Evolutionary conservation across 1,140 invertebrate species (phyloP).

Genomic region (Drosophila littoralis): DNA sequence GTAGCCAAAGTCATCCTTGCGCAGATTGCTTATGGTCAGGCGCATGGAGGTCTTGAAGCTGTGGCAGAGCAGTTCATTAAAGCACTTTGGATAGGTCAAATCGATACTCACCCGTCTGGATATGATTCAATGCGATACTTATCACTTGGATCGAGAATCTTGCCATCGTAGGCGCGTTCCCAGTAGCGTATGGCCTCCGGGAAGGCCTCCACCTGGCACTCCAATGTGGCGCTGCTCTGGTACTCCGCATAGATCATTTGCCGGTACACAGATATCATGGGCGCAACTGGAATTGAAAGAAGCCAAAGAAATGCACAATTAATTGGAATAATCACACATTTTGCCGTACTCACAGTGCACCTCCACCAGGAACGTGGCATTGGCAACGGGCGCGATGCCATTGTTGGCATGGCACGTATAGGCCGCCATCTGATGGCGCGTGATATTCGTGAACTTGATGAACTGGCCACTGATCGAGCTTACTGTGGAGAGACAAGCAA

Average conservation of each 20-base stretch:
- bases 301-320: no score
- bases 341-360: conserved; percentile 92
- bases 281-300: conserved; percentile 87
- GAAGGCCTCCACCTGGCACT: conserved; percentile 94
- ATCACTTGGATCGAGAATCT: conserved; percentile 88
- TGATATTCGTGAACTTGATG: conserved; percentile 92
- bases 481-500: conserved; percentile 75
- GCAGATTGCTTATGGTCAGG: conserved; percentile 89
- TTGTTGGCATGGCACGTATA: conserved; percentile 95
- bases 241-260: conserved; percentile 90
- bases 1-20: conserved; percentile 88
- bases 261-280: conserved; percentile 91
- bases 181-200: conserved; percentile 94
- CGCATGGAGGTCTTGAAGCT: conserved; percentile 87
- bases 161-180: conserved; percentile 90
- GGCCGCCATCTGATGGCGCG: conserved; percentile 93
- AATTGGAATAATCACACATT: no score
- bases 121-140: conserved; percentile 89
- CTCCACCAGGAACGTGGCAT: conserved; percentile 92
- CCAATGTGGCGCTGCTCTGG: conserved; percentile 89
- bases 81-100: neutral
- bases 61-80: neutral
- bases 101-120: conserved; percentile 80
- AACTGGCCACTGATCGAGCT: conserved; percentile 89
- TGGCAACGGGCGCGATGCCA: conserved; percentile 92